phyloP scores from a whole-genome alignment of 2,888 invertebrate genomes.

The Silvanus unidentatus region DNA sequence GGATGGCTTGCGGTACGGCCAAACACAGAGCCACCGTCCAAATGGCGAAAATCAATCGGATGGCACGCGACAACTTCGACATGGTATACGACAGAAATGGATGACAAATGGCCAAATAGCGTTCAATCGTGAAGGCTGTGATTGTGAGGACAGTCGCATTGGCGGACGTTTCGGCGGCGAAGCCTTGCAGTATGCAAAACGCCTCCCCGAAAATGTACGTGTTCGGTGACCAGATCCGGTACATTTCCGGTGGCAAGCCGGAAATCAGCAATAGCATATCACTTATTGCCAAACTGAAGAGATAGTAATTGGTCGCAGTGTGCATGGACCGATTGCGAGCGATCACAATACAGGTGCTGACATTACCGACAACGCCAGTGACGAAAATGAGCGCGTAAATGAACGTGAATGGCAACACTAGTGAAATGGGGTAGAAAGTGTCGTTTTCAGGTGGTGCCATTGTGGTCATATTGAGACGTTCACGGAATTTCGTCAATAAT shows the following conservation, averaged over 20 bases:
- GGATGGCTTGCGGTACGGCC: slow-evolving; percentile 62
- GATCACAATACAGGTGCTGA: slow-evolving; percentile 83
- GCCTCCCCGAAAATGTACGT: slow-evolving; percentile 72
- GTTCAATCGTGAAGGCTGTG: slow-evolving; percentile 78
- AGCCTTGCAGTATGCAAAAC: slow-evolving; percentile 70
- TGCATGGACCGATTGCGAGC: slow-evolving; percentile 81
- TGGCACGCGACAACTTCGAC: slow-evolving; percentile 79
- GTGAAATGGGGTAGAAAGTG: slow-evolving; percentile 48
- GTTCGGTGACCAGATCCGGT: slow-evolving; percentile 70
- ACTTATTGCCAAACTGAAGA: slow-evolving; percentile 79
- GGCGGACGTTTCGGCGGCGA: slow-evolving; percentile 74
- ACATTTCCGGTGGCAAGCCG: slow-evolving; percentile 79
- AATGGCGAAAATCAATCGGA: slow-evolving; percentile 70
- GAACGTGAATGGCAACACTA: slow-evolving; percentile 68
- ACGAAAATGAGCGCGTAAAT: slow-evolving; percentile 70
- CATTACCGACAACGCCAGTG: slow-evolving; percentile 74
- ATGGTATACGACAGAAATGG: slow-evolving; percentile 71
- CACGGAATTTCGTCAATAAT: too few species aligned
- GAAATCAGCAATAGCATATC: slow-evolving; percentile 73
- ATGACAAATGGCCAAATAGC: slow-evolving; percentile 57
- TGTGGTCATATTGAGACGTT: neutral
- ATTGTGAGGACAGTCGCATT: slow-evolving; percentile 75
- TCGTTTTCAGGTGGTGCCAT: neutral
- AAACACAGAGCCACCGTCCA: slow-evolving; percentile 72
- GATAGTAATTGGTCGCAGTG: slow-evolving; percentile 73